phyloP scores from a whole-genome alignment of 2,888 invertebrate species.

The Dugesia japonica region DNA sequence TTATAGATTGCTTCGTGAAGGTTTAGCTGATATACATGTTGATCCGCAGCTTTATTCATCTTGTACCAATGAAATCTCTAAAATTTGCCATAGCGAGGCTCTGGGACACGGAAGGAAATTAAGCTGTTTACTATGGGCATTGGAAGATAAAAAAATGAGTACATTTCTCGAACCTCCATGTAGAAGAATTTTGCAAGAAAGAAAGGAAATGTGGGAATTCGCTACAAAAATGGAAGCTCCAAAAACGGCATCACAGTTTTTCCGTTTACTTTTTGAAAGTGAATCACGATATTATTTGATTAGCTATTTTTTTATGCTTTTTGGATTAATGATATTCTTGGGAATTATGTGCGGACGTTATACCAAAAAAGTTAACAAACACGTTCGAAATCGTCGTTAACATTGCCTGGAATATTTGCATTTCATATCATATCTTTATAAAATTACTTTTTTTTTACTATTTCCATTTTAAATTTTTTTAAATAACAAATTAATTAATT shows the following conservation, averaged over 20 bases:
- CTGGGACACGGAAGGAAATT: background rate
- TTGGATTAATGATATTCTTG: background rate
- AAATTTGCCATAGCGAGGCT: background rate
- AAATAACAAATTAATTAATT: too few species aligned
- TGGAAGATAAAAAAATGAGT: background rate
- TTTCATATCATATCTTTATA: too few species aligned
- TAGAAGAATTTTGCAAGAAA: background rate
- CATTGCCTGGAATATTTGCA: too few species aligned
- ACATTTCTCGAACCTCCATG: background rate
- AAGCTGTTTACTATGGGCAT: background rate
- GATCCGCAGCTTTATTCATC: background rate
- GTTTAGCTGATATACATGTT: background rate
- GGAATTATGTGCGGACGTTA: background rate
- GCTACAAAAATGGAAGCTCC: background rate
- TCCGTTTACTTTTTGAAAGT: background rate
- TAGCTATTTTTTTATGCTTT: background rate
- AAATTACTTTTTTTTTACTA: too few species aligned
- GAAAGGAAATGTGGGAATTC: background rate
- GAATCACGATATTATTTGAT: background rate
- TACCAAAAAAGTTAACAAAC: too few species aligned
- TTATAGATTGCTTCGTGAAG: background rate
- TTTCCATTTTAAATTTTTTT: too few species aligned
- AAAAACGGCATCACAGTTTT: background rate
- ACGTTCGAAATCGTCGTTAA: too few species aligned
- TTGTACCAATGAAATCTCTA: background rate